phyloP scores from a whole-genome alignment of 2,888 invertebrate species.

The Pycnomerus fuliginosus region DNA sequence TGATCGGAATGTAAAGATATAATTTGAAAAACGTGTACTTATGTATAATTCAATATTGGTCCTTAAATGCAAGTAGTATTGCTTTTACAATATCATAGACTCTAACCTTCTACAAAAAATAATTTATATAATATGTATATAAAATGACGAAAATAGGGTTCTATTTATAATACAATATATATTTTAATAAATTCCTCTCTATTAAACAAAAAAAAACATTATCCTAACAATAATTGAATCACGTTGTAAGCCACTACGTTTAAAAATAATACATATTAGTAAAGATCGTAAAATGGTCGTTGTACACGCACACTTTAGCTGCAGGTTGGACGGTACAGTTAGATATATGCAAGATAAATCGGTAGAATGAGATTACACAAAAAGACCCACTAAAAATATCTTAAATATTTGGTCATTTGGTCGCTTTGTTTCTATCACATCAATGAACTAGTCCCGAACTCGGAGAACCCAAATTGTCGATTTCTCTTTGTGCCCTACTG shows the following conservation, averaged over 20 bases:
- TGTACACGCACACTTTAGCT: constrained; percentile 32
- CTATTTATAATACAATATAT: constrained; percentile 37
- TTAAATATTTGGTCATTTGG: constrained; percentile 24
- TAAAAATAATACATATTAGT: constrained; percentile 23
- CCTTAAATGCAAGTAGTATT: constrained; percentile 45
- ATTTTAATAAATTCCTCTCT: constrained; percentile 33
- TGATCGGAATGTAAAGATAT: constrained; percentile 16
- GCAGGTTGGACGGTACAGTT: constrained; percentile 40
- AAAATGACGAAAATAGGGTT: constrained; percentile 44
- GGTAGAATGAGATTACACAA: constrained; percentile 6
- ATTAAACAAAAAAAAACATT: constrained; percentile 31
- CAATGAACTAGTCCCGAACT: constrained; percentile 42
- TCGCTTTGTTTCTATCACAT: constrained; percentile 21
- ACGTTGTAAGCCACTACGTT: constrained; percentile 42
- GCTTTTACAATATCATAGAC: constrained; percentile 38
- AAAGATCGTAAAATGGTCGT: constrained; percentile 24
- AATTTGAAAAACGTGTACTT: constrained; percentile 18
- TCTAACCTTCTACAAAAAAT: constrained; percentile 29
- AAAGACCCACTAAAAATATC: constrained; percentile 18
- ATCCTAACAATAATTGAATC: constrained; percentile 31
- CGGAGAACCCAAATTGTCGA: constrained; percentile 66
- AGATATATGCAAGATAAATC: constrained; percentile 30
- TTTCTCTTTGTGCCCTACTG: constrained; percentile 92
- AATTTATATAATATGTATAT: constrained; percentile 36
- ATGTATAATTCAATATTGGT: constrained; percentile 37